Conservation (phyloP, 2,113 vertebrate species). For the Colossoma macropomum region DNA sequence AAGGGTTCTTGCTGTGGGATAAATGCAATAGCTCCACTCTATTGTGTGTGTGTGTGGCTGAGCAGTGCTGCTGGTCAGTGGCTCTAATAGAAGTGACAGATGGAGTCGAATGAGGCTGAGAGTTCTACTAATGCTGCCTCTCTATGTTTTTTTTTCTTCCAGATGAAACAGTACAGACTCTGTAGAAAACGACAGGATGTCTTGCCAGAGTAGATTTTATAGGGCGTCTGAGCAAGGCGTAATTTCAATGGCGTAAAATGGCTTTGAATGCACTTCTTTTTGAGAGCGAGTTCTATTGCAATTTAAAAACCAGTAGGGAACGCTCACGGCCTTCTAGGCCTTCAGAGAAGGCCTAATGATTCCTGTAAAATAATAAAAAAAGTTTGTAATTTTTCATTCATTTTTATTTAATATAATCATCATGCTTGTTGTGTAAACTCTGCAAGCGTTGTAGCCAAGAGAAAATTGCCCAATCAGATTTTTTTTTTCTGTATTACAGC, state of each 20-base stretch:
- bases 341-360: too few species aligned
- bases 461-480: too few species aligned
- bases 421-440: too few species aligned
- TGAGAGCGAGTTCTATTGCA: not conserved
- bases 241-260: slow-evolving; percentile 5
- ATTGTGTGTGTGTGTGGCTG: slow-evolving; percentile 15
- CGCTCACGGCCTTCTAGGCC: too few species aligned
- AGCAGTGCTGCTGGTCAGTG: slow-evolving; percentile 70
- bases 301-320: not conserved
- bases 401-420: too few species aligned
- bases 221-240: slow-evolving; percentile 6
- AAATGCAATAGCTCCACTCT: slow-evolving; percentile 14
- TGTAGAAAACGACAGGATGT: slow-evolving; percentile 4
- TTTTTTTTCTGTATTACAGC: too few species aligned
- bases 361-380: too few species aligned
- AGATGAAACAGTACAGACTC: slow-evolving; percentile 34
- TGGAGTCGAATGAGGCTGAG: slow-evolving; percentile 79
- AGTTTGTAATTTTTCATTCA: too few species aligned
- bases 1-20: slow-evolving; percentile 5
- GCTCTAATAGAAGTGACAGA: slow-evolving; percentile 78
- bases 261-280: slow-evolving; percentile 15
- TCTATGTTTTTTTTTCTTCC: slow-evolving; percentile 63
- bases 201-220: slow-evolving; percentile 30
- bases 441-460: too few species aligned
- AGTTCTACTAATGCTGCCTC: slow-evolving; percentile 72